A percentile compares a stretch with the other conserved stretches of the same genome.
Conservation (phyloP, 2,888 invertebrate species). For the Autographa gamma region DNA sequence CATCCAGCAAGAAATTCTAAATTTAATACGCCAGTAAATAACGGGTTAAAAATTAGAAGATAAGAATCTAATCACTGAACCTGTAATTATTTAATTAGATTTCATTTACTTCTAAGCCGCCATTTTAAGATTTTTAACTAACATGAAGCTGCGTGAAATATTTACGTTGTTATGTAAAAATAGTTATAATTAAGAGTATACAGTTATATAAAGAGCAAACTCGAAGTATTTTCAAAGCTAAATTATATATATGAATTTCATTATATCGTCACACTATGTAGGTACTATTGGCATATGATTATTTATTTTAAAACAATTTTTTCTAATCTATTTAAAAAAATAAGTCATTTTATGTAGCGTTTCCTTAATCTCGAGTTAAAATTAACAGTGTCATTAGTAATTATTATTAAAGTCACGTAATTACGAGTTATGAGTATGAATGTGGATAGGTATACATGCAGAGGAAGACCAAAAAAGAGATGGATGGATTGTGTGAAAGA, state of each 20-base stretch:
- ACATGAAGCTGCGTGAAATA: conserved; percentile 36
- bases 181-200: background rate
- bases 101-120: conserved; percentile 44
- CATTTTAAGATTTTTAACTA: conserved; percentile 24
- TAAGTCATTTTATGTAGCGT: too few species aligned
- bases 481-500: too few species aligned
- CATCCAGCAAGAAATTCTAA: background rate
- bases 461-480: too few species aligned
- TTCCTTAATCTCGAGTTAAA: too few species aligned
- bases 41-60: conserved; percentile 32
- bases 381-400: too few species aligned
- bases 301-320: too few species aligned
- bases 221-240: background rate
- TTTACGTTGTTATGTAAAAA: background rate
- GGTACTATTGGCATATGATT: too few species aligned
- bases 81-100: conserved; percentile 49
- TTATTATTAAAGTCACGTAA: too few species aligned
- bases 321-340: too few species aligned
- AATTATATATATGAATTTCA: background rate
- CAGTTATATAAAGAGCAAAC: background rate
- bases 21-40: conserved; percentile 16
- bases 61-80: conserved; percentile 38
- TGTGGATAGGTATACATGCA: too few species aligned
- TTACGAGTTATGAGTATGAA: too few species aligned
- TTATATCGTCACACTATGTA: too few species aligned